Base-by-base conservation (phyloP, 2,113 vertebrate genomes). In the Tichodroma muraria region DNA sequence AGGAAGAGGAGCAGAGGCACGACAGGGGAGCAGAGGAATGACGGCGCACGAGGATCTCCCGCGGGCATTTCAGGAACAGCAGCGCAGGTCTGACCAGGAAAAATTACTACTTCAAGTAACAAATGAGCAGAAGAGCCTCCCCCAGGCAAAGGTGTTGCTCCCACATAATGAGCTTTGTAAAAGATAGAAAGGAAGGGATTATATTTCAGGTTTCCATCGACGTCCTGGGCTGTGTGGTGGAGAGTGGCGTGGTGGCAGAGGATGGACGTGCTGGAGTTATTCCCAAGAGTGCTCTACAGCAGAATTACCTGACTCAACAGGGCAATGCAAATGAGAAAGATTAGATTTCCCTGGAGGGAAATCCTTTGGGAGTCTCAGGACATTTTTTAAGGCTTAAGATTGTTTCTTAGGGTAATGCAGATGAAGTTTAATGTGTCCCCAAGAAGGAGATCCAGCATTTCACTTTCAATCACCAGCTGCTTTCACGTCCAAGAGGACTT, bases 91-190 rank as follows among this genome's bases (percentile, higher is more conserved):
- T 22, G 50, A 37, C 56, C 4, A 60, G 94, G 90, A 27, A 75
- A 68, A 75, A 86, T 86, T 52, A 78, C 25, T 65, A 69, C 76
- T 88, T 66, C 52, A 5, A 90, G 76, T 70, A 66, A 76, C 60
- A 85, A 88, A 90, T 44, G 92, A 95, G 53, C 80, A 90, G 88
- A 94, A 95, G 92, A 79, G 45, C 83, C 57, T 78, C 77, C 89
- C 69, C 17, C 4, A 8, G 92, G 94, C 71, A 1, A 86, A 78
- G 81, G 76, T 28, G 82, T 82, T 60, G 65, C 24, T 93, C 60
- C 71, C 69, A 21, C 10, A 4, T 71, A 54, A 92, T 86, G 42
- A 89, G 65, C 73, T 78, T 45, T 28, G 53, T 37, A 1, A 37
- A 63, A 66, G 50, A 13, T 1, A 35, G 56, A 50, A 42, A 44